Conservation (phyloP, 2,888 invertebrate genomes). For the Drosophila austrosaltans region DNA sequence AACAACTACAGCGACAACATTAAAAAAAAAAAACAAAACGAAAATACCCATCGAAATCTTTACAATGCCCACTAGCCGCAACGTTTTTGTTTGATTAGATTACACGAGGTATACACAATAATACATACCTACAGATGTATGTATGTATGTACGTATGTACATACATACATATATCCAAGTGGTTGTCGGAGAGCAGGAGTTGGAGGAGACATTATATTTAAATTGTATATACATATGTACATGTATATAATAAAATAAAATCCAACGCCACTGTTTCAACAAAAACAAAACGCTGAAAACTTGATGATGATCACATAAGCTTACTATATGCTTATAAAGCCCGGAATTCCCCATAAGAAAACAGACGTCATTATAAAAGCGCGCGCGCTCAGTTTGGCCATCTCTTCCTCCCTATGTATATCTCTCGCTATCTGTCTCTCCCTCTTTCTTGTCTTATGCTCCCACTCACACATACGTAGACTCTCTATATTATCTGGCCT, state of each 20-base stretch:
- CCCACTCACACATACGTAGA: background rate
- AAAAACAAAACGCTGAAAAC: slow-evolving; percentile 45
- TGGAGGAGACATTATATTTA: slow-evolving; percentile 21
- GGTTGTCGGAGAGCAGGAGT: slow-evolving; percentile 18
- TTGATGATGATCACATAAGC: slow-evolving; percentile 70
- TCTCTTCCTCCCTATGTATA: slow-evolving; percentile 12
- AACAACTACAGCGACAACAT: background rate
- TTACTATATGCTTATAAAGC: slow-evolving; percentile 62
- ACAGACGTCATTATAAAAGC: slow-evolving; percentile 68
- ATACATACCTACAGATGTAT: background rate
- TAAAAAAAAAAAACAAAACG: slow-evolving; percentile 23
- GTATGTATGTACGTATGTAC: too few relatives aligned
- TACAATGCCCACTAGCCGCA: slow-evolving; percentile 34
- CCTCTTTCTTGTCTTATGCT: slow-evolving; percentile 18
- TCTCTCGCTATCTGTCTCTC: slow-evolving; percentile 14
- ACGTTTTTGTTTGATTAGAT: slow-evolving; percentile 49
- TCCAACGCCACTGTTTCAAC: slow-evolving; percentile 62
- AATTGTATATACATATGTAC: slow-evolving; percentile 13
- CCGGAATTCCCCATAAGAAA: slow-evolving; percentile 71
- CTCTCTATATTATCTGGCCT: slow-evolving; percentile 49
- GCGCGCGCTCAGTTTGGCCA: slow-evolving; percentile 31
- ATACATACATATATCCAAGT: background rate
- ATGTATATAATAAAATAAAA: slow-evolving; percentile 48
- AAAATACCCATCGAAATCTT: slow-evolving; percentile 21
- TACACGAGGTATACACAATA: slow-evolving; percentile 26